Evolutionary conservation across 2,797 vertebrate species (phyloP), one percentile per base, ranked within the genome.

Genomic region (Tauraco hartlaubi): DNA sequence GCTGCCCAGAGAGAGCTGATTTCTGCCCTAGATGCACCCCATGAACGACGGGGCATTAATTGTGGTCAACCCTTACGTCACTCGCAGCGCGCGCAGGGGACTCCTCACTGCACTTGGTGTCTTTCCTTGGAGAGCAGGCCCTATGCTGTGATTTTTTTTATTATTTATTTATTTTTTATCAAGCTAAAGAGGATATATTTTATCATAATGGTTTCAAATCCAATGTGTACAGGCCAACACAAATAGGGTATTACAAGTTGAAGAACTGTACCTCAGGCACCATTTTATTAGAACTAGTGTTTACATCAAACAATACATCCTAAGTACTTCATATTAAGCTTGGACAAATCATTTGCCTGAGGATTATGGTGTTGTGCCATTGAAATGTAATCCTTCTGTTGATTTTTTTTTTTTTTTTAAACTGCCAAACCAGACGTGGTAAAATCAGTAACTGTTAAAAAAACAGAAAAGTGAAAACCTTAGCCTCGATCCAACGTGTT

Each of bases 341-440:
- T 99, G 99, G 99, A 99, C 99, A 99, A 99, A 99, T 99, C 98
- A 99, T 99, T 99, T 99, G 99, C 99, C 99, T 99, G 99, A 98
- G 99, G 99, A 99, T 99, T 99, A 98, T 98, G 98, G 98, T 99
- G 99, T 98, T 99, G 98, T 99, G 98, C 99, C 99, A 98, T 98
- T 99, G 99, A 99, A 99, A 99, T 98, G 98, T 98, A 99, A 99
- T 99, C 99, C 98, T 98, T 98, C 98, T 98, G 98, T 98, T 99
- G 99, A 99, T 99, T 98, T 99, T 98, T 99, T 92, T 96, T 99
- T 99, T 89, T 77, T 92, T 96, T 99, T 99, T 89, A 76, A 73
- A 99, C 99, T 98, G 98, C 99, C 98, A 99, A 99, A 98, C 98
- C 98, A 99, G 99, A 99, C 98, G 98, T 98, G 98, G 98, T 98